A percentile compares a stretch with the other conserved stretches of the same genome.
Conservation (phyloP, 1,140 invertebrate genomes). For the Pentalonia nigronervosa region DNA sequence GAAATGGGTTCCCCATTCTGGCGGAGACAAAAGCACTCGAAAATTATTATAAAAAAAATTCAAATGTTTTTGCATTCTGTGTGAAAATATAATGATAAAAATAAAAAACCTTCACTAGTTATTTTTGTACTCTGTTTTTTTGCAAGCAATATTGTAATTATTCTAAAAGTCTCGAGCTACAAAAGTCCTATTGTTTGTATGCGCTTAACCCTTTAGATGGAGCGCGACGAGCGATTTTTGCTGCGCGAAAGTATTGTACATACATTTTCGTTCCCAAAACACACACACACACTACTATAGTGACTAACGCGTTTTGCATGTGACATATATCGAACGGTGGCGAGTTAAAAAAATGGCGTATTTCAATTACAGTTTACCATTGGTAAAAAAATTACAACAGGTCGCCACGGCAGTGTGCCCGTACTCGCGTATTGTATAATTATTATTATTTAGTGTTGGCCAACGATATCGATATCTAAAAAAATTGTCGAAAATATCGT, state of each 20-base stretch:
- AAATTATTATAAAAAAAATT: not conserved
- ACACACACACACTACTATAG: not conserved
- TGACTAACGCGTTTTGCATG: not conserved
- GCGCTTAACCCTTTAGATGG: not conserved
- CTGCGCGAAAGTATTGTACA: not conserved
- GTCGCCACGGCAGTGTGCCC: too few relatives aligned
- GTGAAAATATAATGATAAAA: not conserved
- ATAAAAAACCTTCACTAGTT: not conserved
- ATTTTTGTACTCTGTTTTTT: not conserved
- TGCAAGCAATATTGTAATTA: constrained; percentile 10
- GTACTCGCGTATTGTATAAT: not conserved
- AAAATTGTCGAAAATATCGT: too few relatives aligned
- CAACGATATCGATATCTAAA: too few relatives aligned
- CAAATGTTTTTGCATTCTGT: not conserved
- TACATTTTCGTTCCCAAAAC: not conserved
- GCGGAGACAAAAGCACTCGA: not conserved
- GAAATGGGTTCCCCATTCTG: not conserved
- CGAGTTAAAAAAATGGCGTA: not conserved
- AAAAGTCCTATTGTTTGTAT: constrained; percentile 4
- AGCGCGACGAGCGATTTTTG: not conserved
- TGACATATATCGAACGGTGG: not conserved
- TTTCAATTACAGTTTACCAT: not conserved
- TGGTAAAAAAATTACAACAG: not conserved
- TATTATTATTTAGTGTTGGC: too few relatives aligned
- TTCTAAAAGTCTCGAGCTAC: not conserved